Base-by-base conservation (phyloP, 2,888 invertebrate species). In the Holacanthella duospinosa region DNA sequence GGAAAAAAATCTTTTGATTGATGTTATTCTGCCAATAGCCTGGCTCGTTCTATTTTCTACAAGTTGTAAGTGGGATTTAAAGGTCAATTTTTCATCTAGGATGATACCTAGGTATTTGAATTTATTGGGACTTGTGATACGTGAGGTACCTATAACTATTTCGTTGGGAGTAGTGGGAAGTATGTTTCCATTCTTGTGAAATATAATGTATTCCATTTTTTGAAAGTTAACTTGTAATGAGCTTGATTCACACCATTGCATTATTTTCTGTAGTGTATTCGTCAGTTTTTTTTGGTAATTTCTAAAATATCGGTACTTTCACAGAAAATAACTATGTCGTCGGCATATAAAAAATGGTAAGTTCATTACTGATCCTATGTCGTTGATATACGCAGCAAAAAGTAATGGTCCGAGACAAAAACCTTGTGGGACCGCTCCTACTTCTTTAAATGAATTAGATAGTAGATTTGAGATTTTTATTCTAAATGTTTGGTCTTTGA, bases 61-160 rank as follows among this genome's bases (percentile, higher is more conserved):
- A 9, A 9, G 6, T 6, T 28, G 26, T 19, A 60, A 60, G 27
- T 60, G 60, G 25, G 53, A 4, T 29, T 28, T 6, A 26, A 60
- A 60, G 4, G 60, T n/a, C 54, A 60, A 12, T 1, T 3, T n/a
- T 2, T 9, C 12, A 24, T 61, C 55, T n/a, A 61, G 29, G 6
- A 61, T 55, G 12, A 61, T 4, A 2, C 61, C 61, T 6, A 55
- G 55, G 26, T 55, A 55, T 29, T 61, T 61, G 19, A 61, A 61
- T n/a, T 43, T 29, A 6, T 36, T 6, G 36, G n/a, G n/a, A n/a
- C n/a, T n/a, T n/a, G n/a, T n/a, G n/a, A n/a, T n/a, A n/a, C n/a
- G n/a, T n/a, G n/a, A n/a, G n/a, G n/a, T n/a, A n/a, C n/a, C n/a
- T n/a, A n/a, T n/a, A n/a, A n/a, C n/a, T n/a, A n/a, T n/a, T n/a